These are phyloP conservation scores for Salarias fasciatus DNA, from an alignment of 2,797 vertebrate genomes.

Conservation along the genomic window DNA sequence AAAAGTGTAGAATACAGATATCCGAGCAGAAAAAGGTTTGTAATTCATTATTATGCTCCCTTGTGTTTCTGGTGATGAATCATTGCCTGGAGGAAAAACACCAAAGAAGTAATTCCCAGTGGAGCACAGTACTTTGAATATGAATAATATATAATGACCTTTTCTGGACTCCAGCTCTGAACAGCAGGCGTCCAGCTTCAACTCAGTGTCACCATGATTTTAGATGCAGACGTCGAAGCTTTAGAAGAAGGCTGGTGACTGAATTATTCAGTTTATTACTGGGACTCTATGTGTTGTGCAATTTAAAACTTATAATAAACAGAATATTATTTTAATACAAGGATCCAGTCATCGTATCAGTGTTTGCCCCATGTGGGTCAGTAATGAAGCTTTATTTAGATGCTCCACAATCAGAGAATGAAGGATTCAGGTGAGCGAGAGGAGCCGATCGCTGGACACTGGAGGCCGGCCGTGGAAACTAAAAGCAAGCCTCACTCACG, in stretches of 20 bases:
- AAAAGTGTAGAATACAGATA: too few relatives aligned
- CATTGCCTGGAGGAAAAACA: constrained; percentile 34
- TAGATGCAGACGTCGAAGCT: constrained; percentile 8
- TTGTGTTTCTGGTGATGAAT: constrained; percentile 52
- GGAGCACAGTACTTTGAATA: constrained; percentile 41
- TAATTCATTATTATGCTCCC: constrained; percentile 35
- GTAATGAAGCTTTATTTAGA: constrained; percentile 9
- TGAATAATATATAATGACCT: constrained; percentile 68
- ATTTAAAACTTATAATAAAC: constrained; percentile 25
- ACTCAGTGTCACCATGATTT: constrained; percentile 28
- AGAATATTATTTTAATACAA: not conserved
- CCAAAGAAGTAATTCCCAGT: constrained; percentile 33
- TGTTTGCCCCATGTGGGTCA: not conserved
- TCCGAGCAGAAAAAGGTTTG: constrained; percentile 12
- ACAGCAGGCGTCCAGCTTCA: constrained; percentile 41
- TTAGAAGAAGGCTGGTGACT: constrained; percentile 1
- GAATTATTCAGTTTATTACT: constrained; percentile 8
- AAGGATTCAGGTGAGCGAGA: too few relatives aligned
- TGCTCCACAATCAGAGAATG: not conserved
- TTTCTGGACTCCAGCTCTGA: constrained; percentile 36
- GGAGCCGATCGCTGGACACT: too few relatives aligned
- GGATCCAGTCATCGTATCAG: not conserved
- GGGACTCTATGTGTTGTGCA: constrained; percentile 14
- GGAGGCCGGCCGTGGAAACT: too few relatives aligned
- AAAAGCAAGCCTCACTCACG: too few relatives aligned